phyloP scores from a whole-genome alignment of 2,113 vertebrate genomes.

The Cricetomys ansorgei region DNA sequence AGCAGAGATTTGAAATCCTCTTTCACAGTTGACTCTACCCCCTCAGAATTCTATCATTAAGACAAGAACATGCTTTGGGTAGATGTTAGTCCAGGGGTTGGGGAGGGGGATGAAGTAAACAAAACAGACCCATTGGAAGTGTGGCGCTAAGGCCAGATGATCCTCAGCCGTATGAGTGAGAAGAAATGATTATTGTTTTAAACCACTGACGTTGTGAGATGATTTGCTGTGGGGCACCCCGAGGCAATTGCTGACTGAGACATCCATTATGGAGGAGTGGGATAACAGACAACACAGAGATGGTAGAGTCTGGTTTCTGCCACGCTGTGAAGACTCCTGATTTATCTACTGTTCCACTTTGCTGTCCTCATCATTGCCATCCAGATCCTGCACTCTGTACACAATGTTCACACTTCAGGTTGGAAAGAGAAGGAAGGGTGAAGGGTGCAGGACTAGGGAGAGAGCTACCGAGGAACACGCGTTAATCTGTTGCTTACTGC shows the following conservation, averaged over 20 bases:
- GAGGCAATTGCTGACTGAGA: neutral
- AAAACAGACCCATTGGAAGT: neutral
- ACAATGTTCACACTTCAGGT: neutral
- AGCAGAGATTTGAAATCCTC: constrained; percentile 15
- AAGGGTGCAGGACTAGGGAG: neutral
- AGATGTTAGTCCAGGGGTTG: neutral
- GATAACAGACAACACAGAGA: neutral
- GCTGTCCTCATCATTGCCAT: neutral
- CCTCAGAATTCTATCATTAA: neutral
- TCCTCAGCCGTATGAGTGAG: neutral
- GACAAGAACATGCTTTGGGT: neutral
- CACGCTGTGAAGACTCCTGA: neutral
- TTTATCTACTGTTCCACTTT: neutral
- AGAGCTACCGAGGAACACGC: neutral
- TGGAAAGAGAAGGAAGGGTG: neutral
- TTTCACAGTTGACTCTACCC: neutral
- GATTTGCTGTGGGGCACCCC: neutral
- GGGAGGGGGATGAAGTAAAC: neutral
- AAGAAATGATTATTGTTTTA: neutral
- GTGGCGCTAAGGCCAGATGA: neutral
- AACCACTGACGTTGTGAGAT: neutral
- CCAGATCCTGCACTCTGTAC: neutral
- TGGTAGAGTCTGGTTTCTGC: neutral
- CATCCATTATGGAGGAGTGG: neutral
- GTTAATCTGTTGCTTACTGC: neutral